A percentile compares a stretch with the other conserved stretches of the same genome.
Conservation (phyloP, 2,797 vertebrate genomes). For the Florisuga fusca region DNA sequence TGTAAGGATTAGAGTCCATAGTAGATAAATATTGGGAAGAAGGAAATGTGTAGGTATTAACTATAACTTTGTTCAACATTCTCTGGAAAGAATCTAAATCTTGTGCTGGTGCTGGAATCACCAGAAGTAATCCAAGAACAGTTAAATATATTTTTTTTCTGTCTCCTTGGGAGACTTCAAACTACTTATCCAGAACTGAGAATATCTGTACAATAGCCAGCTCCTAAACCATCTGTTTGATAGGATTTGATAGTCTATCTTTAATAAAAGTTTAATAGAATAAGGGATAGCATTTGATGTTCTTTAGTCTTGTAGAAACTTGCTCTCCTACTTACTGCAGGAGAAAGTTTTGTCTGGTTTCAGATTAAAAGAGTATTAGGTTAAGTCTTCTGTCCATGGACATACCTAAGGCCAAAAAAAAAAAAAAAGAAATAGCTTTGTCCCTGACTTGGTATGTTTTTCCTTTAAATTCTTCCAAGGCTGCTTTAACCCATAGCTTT, state of each 20-base stretch:
- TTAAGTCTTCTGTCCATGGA: neutral
- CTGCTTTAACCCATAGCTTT: neutral
- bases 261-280: neutral
- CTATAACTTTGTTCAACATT: neutral
- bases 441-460: neutral
- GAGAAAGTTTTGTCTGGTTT: neutral
- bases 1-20: neutral
- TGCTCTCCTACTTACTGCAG: neutral
- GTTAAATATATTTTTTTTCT: neutral
- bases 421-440: neutral
- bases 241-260: neutral
- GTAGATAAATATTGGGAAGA: neutral
- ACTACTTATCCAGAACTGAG: neutral
- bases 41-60: neutral
- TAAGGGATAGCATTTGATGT: neutral
- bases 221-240: neutral
- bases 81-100: neutral
- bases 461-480: neutral
- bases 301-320: neutral
- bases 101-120: neutral
- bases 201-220: neutral
- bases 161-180: neutral
- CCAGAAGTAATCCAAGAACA: neutral
- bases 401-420: neutral
- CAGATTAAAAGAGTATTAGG: neutral